These are phyloP conservation scores for Eustalomyia histrio DNA, from an alignment of 2,888 invertebrate species.

Conservation along the genomic window DNA sequence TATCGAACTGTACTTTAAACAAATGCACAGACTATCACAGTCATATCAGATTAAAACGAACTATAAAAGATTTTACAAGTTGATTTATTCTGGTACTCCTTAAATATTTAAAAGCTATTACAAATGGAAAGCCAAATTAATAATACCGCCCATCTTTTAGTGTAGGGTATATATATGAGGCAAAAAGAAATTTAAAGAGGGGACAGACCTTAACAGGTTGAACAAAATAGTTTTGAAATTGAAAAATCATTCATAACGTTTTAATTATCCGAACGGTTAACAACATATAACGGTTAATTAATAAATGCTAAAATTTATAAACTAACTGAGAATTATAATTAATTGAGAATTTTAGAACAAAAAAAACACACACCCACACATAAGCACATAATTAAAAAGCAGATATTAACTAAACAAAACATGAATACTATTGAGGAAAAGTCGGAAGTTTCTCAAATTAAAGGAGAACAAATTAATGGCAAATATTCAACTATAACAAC, in stretches of 20 bases:
- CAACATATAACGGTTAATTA: constrained; percentile 35
- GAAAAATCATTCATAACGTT: constrained; percentile 51
- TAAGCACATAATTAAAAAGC: background rate
- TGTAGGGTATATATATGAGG: background rate
- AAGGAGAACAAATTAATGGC: constrained; percentile 57
- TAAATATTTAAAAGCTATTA: background rate
- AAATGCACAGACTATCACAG: too few species aligned
- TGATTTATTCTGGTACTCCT: background rate
- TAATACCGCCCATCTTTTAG: background rate
- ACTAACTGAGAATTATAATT: constrained; percentile 7
- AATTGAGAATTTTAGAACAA: too few species aligned
- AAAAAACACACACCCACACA: constrained; percentile 15
- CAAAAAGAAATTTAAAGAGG: background rate
- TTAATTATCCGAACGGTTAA: constrained; percentile 42
- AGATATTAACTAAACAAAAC: constrained; percentile 24
- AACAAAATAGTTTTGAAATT: constrained; percentile 5
- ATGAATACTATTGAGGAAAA: constrained; percentile 68
- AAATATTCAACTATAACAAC: constrained; percentile 53
- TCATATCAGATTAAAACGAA: too few species aligned
- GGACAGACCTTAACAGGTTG: background rate
- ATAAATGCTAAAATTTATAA: constrained; percentile 16
- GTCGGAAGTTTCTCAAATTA: constrained; percentile 54
- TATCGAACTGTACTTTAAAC: too few species aligned
- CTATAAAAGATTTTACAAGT: too few species aligned
- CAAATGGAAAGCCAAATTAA: background rate